Percentiles rank a stretch among this genome's conserved stretches.
phyloP scores from a whole-genome alignment of 2,888 invertebrate species.

The Ptilodon capucinus region DNA sequence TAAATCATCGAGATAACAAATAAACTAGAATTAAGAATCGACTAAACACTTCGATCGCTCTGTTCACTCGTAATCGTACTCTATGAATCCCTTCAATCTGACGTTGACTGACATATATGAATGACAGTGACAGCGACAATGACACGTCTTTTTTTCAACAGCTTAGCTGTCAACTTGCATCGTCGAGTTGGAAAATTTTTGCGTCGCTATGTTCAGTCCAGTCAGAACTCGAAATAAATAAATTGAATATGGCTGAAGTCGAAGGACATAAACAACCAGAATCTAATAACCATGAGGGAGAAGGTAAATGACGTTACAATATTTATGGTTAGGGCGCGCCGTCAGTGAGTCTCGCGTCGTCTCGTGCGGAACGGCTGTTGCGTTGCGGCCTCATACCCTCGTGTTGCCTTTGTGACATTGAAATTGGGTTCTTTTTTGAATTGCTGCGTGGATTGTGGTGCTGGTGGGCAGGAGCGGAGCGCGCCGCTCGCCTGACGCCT shows the following conservation, averaged over 20 bases:
- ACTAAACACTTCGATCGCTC: no score
- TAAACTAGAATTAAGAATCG: no score
- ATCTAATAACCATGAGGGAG: constrained; percentile 75
- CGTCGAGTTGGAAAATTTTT: constrained; percentile 77
- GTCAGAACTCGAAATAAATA: constrained; percentile 78
- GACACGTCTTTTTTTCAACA: constrained; percentile 60
- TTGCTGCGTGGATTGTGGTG: constrained; percentile 79
- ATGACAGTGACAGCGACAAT: no score
- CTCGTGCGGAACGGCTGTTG: constrained; percentile 53
- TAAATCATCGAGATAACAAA: no score
- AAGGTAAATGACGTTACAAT: constrained; percentile 79
- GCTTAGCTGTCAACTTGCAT: constrained; percentile 63
- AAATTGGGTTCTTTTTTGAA: constrained; percentile 81
- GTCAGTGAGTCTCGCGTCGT: constrained; percentile 62
- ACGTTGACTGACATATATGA: no score
- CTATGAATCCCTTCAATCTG: no score
- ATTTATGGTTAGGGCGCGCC: constrained; percentile 69
- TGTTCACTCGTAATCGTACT: no score
- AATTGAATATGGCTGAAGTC: constrained; percentile 80
- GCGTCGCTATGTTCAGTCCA: constrained; percentile 79
- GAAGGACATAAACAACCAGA: constrained; percentile 78
- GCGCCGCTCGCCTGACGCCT: constrained; percentile 50
- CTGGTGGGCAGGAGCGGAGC: constrained; percentile 63
- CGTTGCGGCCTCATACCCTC: constrained; percentile 64
- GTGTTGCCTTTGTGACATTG: constrained; percentile 80